These are phyloP conservation scores for Heliconius hermathena DNA, from an alignment of 1,140 invertebrate genomes.

Conservation along the genomic window DNA sequence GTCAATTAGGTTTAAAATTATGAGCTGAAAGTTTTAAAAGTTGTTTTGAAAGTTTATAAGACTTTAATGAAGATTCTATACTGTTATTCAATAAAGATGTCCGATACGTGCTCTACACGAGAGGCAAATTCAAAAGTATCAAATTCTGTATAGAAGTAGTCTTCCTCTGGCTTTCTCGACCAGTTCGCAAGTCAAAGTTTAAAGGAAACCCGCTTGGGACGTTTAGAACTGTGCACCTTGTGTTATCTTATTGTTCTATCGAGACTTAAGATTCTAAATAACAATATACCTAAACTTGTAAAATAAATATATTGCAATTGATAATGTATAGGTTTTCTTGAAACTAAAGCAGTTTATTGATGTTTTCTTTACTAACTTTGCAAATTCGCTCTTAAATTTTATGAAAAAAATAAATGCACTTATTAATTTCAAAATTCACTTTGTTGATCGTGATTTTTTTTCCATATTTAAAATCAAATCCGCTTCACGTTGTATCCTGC, in stretches of 20 bases:
- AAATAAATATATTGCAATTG: not conserved
- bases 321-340: not conserved
- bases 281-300: not conserved
- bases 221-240: not conserved
- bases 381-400: no score
- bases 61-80: not conserved
- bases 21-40: not conserved
- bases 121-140: conserved; percentile 5
- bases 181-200: conserved; percentile 38
- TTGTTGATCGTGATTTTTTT: not conserved
- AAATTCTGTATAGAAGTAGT: conserved; percentile 3
- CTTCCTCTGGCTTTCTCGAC: conserved; percentile 2
- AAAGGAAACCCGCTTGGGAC: conserved; percentile 13
- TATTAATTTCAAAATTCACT: not conserved
- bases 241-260: not conserved
- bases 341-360: not conserved
- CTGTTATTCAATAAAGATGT: not conserved
- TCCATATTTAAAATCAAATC: no score
- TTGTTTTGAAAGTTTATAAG: no score
- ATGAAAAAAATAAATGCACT: no score
- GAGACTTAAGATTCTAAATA: not conserved
- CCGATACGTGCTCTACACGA: not conserved
- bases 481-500: no score
- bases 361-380: not conserved
- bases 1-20: no score